Base-by-base conservation (phyloP, 1,140 invertebrate genomes). In the Zophobas morio region DNA sequence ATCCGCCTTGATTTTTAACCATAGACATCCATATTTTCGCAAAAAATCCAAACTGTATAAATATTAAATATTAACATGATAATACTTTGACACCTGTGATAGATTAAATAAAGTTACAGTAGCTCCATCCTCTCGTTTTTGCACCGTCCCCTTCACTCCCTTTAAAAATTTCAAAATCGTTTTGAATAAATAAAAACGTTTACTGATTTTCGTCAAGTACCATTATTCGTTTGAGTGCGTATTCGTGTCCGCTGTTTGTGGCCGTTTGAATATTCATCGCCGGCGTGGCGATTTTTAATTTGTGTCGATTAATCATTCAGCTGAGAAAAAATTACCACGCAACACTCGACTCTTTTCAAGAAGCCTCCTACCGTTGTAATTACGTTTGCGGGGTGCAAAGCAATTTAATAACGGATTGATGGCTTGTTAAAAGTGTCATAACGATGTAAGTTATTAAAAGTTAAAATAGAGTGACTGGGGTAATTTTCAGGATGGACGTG, bases 401-500 rank as follows among this genome's bases (percentile, higher is more conserved):
- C 60, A 42, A 66, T 66, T 66, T 66, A 66, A 42, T 66, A 66
- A 2, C 39, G 63, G 53, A 76, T 63, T 63, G 47, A 73, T 66
- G 47, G 70, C 77, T 79, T 80, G 80, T 82, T 82, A 81, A 81
- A 79, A 81, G 82, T 81, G 82, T 81, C 82, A 79, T 80, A 80
- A 77, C 56, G 79, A 80, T 80, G 76, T 82, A 81, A 83, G 78
- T 83, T 83, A 83, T 82, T 82, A 83, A 83, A 83, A 82, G 81
- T 83, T 82, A 82, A 81, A 80, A 77, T 57, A 70, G 74, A 79
- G 78, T 81, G 78, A 81, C 78, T 77, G 71, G 78, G 56, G 70
- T 74, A 82, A 81, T 81, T 77, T 80, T 35, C 70, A 66, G 71
- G 77, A 80, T 74, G 79, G 79, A 80, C 79, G 70, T 79, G 77